Percentiles rank a stretch among this genome's conserved stretches.
Conservation (phyloP, 2,797 vertebrate genomes). For the Periophthalmus magnuspinnatus region DNA sequence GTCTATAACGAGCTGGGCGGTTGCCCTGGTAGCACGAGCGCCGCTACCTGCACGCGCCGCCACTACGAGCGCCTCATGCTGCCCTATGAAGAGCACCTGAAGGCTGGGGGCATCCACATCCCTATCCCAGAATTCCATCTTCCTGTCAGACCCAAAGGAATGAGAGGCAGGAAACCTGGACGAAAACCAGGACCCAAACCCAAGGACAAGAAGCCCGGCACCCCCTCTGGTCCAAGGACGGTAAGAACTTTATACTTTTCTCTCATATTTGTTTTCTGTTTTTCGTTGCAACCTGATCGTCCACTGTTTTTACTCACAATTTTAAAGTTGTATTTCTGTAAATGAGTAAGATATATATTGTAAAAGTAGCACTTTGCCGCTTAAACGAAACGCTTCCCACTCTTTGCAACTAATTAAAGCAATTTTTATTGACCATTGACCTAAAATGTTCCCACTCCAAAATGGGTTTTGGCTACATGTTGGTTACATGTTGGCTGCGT, state of each 20-base stretch:
- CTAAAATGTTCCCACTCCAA: too few species aligned
- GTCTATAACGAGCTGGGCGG: conserved; percentile 84
- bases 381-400: too few species aligned
- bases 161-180: conserved; percentile 66
- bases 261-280: too few species aligned
- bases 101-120: conserved; percentile 63
- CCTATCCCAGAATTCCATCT: conserved; percentile 60
- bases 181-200: conserved; percentile 57
- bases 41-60: conserved; percentile 82
- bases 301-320: too few species aligned
- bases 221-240: conserved; percentile 1
- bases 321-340: too few species aligned
- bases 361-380: too few species aligned
- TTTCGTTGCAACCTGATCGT: too few species aligned
- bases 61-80: conserved; percentile 84
- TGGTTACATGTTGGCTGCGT: too few species aligned
- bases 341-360: too few species aligned
- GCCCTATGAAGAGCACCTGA: conserved; percentile 78
- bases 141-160: conserved; percentile 40
- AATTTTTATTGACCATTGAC: too few species aligned
- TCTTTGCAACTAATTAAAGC: too few species aligned
- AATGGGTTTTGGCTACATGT: too few species aligned
- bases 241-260: conserved; percentile 22
- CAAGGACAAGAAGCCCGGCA: conserved; percentile 56
- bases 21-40: conserved; percentile 83